phyloP scores from a whole-genome alignment of 2,888 invertebrate species.

The Drosophila greeni region DNA sequence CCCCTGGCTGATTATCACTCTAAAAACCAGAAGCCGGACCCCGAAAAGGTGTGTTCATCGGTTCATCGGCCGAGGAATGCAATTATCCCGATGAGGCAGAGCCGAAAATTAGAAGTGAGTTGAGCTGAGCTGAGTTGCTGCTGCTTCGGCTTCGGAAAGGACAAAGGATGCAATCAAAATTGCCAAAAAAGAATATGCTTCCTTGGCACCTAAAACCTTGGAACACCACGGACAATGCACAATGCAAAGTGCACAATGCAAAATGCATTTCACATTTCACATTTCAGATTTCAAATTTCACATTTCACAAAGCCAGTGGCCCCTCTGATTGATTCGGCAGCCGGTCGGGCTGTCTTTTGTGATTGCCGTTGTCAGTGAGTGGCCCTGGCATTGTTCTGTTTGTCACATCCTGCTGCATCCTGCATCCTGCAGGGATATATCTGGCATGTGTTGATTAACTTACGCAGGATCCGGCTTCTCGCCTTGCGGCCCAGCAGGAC shows the following conservation, averaged over 20 bases:
- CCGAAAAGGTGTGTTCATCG: not conserved
- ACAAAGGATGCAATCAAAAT: not conserved
- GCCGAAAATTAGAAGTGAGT: not conserved
- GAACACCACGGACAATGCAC: not conserved
- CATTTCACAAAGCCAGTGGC: constrained; percentile 1
- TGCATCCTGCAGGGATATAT: constrained; percentile 2
- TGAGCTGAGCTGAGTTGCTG: too few relatives aligned
- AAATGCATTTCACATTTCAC: not conserved
- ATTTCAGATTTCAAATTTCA: not conserved
- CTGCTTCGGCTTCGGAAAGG: not conserved
- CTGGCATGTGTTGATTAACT: constrained; percentile 17
- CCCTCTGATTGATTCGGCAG: not conserved
- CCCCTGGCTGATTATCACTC: not conserved
- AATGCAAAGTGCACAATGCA: not conserved
- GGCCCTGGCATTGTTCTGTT: not conserved
- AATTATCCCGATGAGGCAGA: not conserved
- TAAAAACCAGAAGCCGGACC: not conserved
- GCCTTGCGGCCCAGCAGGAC: constrained; percentile 4
- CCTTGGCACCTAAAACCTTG: not conserved
- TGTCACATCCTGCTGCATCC: not conserved
- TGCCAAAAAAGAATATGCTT: not conserved
- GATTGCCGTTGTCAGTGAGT: not conserved
- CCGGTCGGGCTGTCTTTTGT: not conserved
- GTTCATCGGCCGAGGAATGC: not conserved
- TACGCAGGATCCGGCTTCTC: not conserved